These are phyloP conservation scores for Sinodicranocentrus sp. DNA, from an alignment of 2,888 invertebrate species.

Conservation along the genomic window DNA sequence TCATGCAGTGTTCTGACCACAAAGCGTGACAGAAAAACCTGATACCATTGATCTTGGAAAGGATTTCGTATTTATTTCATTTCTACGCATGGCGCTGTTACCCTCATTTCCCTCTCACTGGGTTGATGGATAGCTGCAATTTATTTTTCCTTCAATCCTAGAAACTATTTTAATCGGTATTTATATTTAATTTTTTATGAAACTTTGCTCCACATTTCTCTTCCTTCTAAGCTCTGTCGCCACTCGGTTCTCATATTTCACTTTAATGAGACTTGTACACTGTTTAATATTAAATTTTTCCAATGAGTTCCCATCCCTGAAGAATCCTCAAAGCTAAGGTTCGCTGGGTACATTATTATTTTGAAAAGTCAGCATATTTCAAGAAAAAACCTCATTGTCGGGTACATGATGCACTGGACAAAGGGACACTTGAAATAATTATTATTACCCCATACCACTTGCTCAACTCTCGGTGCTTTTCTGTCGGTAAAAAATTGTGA, in stretches of 20 bases:
- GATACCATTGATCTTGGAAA: slow-evolving; percentile 51
- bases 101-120: not conserved
- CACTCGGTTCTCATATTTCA: too few relatives aligned
- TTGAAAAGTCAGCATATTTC: too few relatives aligned
- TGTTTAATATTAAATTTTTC: too few relatives aligned
- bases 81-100: slow-evolving; percentile 19
- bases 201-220: too few relatives aligned
- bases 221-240: too few relatives aligned
- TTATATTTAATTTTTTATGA: not conserved
- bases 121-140: slow-evolving; percentile 48
- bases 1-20: slow-evolving; percentile 48
- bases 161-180: slow-evolving; percentile 2
- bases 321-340: too few relatives aligned
- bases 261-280: too few relatives aligned
- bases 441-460: slow-evolving; percentile 33
- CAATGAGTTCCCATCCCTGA: too few relatives aligned
- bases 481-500: slow-evolving; percentile 49
- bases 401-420: too few relatives aligned
- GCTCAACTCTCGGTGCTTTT: not conserved
- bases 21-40: slow-evolving; percentile 65
- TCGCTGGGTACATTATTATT: too few relatives aligned
- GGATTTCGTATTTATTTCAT: slow-evolving; percentile 26
- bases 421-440: slow-evolving; percentile 42
- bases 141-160: slow-evolving; percentile 18
- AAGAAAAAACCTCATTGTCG: too few relatives aligned